These are phyloP conservation scores for Phycodurus eques DNA, from an alignment of 2,113 vertebrate species.

Conservation along the genomic window DNA sequence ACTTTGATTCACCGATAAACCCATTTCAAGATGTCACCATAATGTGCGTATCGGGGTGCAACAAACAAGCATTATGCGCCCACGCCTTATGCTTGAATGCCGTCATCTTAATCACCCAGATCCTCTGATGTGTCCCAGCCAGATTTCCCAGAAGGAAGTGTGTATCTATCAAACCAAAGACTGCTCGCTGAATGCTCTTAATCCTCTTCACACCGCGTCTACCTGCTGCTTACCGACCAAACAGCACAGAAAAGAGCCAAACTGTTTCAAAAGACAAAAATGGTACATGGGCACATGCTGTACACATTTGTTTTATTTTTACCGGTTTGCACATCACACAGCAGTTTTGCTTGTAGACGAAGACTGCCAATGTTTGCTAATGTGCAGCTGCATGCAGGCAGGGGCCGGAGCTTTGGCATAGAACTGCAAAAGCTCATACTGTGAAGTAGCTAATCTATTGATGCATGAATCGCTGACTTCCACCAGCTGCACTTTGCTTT, in stretches of 20 bases:
- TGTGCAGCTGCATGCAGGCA: slow-evolving; percentile 52
- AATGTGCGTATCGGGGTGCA: slow-evolving; percentile 16
- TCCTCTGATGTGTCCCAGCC: slow-evolving; percentile 44
- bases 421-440: slow-evolving; percentile 25
- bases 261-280: slow-evolving; percentile 52
- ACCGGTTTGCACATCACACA: slow-evolving; percentile 51
- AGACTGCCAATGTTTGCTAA: slow-evolving; percentile 50
- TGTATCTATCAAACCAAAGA: slow-evolving; percentile 48
- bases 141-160: slow-evolving; percentile 61
- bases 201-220: slow-evolving; percentile 55
- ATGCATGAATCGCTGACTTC: slow-evolving; percentile 23
- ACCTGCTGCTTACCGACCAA: slow-evolving; percentile 65
- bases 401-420: slow-evolving; percentile 8
- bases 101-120: slow-evolving; percentile 48
- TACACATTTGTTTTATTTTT: slow-evolving; percentile 32
- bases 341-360: background rate
- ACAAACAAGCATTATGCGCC: slow-evolving; percentile 20
- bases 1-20: slow-evolving; percentile 34
- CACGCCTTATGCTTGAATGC: slow-evolving; percentile 31
- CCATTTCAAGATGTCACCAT: slow-evolving; percentile 23
- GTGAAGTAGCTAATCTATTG: slow-evolving; percentile 26
- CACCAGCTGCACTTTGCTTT: slow-evolving; percentile 25
- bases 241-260: slow-evolving; percentile 52
- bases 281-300: slow-evolving; percentile 25
- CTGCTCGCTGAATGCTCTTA: slow-evolving; percentile 52